Evolutionary conservation across 2,113 vertebrate genomes (phyloP), one percentile per base, ranked within the genome.

Genomic region (Elgaria multicarinata): DNA sequence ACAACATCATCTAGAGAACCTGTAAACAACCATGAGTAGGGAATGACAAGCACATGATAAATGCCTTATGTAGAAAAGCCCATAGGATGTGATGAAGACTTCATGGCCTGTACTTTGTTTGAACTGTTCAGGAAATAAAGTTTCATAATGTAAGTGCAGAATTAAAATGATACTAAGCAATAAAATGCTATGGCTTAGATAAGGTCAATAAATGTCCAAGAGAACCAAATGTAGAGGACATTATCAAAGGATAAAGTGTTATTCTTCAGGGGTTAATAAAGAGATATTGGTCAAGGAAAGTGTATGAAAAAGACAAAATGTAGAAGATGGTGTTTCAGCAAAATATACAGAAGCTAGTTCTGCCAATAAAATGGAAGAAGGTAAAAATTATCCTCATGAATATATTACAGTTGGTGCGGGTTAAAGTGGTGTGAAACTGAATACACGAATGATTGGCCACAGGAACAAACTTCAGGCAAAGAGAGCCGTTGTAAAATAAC

Each of bases 141-240:
- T 58, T 72, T 81, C 64, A 88, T n/a, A 36, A 46, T 8, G 14
- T 22, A 72, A 76, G 4, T 79, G 84, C 10, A 4, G 87, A 53
- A 64, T 79, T 87, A 33, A 85, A 28, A 20, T 0, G 1, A 1
- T 87, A 18, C 82, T n/a, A 26, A 26, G 84, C 85, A 85, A 71
- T 28, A 82, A 86, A 76, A 14, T 28, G 26, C 86, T 82, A 84
- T 87, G 33, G 36, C 77, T 69, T 90, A 69, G 74, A 78, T 62
- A 85, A 46, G 64, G 62, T 8, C 33, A 0, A 6, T 44, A 74
- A 87, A 64, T 50, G 31, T 86, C 53, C 74, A 85, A 1, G n/a
- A 10, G 71, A 62, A 46, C 5, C 55, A 67, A 31, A 86, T 77
- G 85, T 13, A 14, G 53, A 28, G 13, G 13, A 77, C 0, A 0